Evolutionary conservation across 2,888 invertebrate genomes (phyloP).

Genomic region (Amiota minor): DNA sequence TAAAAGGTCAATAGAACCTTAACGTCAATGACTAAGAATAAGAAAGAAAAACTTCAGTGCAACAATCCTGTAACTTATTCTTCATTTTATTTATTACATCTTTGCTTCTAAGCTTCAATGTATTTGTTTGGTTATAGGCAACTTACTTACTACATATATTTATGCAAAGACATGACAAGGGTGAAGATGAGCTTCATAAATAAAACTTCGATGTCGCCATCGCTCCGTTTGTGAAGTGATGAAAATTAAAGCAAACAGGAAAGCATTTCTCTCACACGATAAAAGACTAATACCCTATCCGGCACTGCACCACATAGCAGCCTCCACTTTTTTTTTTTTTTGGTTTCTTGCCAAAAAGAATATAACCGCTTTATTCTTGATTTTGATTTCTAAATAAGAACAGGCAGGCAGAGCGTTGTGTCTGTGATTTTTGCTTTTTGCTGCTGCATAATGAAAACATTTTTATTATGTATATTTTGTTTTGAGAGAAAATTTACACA

Average conservation of each 20-base stretch:
- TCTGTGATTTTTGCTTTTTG: too few relatives aligned
- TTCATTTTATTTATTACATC: not conserved
- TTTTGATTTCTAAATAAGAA: not conserved
- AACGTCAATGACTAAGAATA: not conserved
- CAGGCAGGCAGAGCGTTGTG: too few relatives aligned
- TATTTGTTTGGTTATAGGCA: constrained; percentile 22
- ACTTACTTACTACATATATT: not conserved
- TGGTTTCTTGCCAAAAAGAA: constrained; percentile 22
- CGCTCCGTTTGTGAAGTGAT: not conserved
- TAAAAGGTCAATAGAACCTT: constrained; percentile 21
- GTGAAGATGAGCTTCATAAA: not conserved
- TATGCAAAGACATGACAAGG: not conserved
- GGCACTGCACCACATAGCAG: not conserved
- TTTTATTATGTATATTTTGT: not conserved
- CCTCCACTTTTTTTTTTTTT: not conserved
- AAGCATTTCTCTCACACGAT: constrained; percentile 8
- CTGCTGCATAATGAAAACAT: constrained; percentile 16
- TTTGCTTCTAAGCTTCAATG: not conserved
- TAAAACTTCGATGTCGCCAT: constrained; percentile 18
- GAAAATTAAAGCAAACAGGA: constrained; percentile 18
- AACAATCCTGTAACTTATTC: not conserved
- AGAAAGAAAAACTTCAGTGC: not conserved
- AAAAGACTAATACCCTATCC: not conserved
- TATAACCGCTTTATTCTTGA: constrained; percentile 27
- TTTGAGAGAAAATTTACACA: constrained; percentile 11